These are phyloP conservation scores for Cylas formicarius DNA, from an alignment of 1,140 invertebrate genomes.

Conservation along the genomic window DNA sequence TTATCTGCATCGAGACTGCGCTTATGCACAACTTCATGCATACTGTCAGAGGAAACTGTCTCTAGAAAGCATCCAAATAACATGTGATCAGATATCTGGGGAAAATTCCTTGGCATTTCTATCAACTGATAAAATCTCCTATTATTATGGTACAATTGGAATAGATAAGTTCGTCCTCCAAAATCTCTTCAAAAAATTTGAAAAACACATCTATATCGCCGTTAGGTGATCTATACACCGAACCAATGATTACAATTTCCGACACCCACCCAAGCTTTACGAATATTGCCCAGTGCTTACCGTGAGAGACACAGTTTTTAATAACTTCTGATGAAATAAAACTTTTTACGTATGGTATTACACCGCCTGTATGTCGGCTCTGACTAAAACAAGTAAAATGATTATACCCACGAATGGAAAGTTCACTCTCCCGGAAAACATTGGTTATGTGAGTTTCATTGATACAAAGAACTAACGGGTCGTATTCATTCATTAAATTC, in stretches of 20 bases:
- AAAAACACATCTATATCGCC: constrained; percentile 3
- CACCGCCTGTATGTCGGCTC: constrained; percentile 3
- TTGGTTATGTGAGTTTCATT: constrained; percentile 9
- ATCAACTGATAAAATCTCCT: constrained; percentile 12
- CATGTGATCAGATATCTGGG: constrained; percentile 9
- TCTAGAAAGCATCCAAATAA: constrained; percentile 2
- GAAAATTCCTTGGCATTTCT: constrained; percentile 7
- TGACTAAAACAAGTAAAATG: neutral
- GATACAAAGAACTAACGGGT: constrained; percentile 2
- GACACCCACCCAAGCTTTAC: too few relatives aligned
- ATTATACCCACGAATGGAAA: constrained; percentile 3
- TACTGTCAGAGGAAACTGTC: too few relatives aligned
- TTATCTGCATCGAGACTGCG: constrained; percentile 1
- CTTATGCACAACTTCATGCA: too few relatives aligned
- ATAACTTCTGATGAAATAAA: too few relatives aligned
- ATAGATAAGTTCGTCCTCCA: constrained; percentile 3
- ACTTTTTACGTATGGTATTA: too few relatives aligned
- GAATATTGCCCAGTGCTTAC: too few relatives aligned
- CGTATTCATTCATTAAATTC: neutral
- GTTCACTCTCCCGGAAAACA: constrained; percentile 2
- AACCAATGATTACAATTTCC: constrained; percentile 1
- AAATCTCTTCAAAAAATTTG: constrained; percentile 5
- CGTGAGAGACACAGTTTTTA: too few relatives aligned
- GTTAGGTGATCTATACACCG: constrained; percentile 6
- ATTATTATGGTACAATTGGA: neutral